Conservation (phyloP, 2,888 invertebrate genomes). For the Clivina fossor region DNA sequence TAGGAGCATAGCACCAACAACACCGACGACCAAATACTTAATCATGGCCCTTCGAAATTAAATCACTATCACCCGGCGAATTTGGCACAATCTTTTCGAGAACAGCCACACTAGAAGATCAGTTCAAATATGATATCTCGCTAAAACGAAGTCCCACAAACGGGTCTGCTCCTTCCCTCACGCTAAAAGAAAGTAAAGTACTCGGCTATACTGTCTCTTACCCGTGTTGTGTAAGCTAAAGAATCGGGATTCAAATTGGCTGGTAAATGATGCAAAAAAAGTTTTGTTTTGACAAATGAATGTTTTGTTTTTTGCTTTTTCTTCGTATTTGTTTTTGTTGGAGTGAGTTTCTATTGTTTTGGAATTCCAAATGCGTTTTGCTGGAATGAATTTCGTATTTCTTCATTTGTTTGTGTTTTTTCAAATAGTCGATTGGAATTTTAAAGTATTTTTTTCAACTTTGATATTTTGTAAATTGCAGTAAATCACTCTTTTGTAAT, state of each 20-base stretch:
- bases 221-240: too few species aligned
- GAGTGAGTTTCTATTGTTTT: constrained; percentile 1
- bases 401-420: not conserved
- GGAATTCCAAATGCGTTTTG: not conserved
- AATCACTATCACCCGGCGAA: not conserved
- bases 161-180: constrained; percentile 12
- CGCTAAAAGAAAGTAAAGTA: constrained; percentile 18
- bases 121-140: constrained; percentile 19
- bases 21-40: not conserved
- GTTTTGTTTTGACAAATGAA: not conserved
- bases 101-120: constrained; percentile 12
- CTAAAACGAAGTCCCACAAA: constrained; percentile 17
- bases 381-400: not conserved
- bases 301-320: not conserved
- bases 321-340: not conserved
- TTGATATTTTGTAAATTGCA: not conserved
- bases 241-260: too few species aligned
- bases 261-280: not conserved
- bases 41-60: constrained; percentile 5
- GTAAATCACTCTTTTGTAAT: too few species aligned
- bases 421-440: too few species aligned
- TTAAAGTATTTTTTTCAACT: constrained; percentile 1
- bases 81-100: constrained; percentile 2
- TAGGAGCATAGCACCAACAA: constrained; percentile 10
- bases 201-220: too few species aligned